These are phyloP conservation scores for Tetragnatha montana DNA, from an alignment of 2,888 invertebrate species.

Conservation along the genomic window DNA sequence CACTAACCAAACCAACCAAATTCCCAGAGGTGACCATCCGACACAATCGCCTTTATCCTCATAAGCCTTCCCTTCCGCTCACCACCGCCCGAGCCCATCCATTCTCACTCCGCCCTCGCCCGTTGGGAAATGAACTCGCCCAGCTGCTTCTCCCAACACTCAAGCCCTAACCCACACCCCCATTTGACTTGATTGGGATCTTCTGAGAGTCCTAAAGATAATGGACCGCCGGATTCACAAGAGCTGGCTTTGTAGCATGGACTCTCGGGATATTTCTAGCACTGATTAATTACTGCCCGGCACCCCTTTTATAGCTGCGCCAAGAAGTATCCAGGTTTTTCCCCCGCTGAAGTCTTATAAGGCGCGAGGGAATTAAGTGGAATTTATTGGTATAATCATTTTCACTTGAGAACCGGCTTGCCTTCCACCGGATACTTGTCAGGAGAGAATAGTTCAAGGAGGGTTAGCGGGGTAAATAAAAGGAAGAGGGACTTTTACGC, in stretches of 20 bases:
- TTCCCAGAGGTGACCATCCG: neutral
- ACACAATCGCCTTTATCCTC: neutral
- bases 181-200: slow-evolving; percentile 59
- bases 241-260: slow-evolving; percentile 15
- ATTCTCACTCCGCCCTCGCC: neutral
- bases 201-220: slow-evolving; percentile 27
- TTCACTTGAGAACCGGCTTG: slow-evolving; percentile 2
- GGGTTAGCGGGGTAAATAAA: neutral
- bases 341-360: slow-evolving; percentile 1
- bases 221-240: slow-evolving; percentile 29
- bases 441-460: neutral
- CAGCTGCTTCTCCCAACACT: neutral
- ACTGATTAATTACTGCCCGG: slow-evolving; percentile 46
- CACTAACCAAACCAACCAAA: too few species aligned
- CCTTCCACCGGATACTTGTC: neutral
- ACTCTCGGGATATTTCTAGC: slow-evolving; percentile 34
- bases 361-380: slow-evolving; percentile 10
- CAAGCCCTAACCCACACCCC: slow-evolving; percentile 16
- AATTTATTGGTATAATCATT: slow-evolving; percentile 49
- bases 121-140: slow-evolving; percentile 6
- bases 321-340: slow-evolving; percentile 11
- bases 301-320: slow-evolving; percentile 22
- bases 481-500: neutral
- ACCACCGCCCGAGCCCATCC: neutral
- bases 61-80: neutral